A percentile compares a stretch with the other conserved stretches of the same genome.
Evolutionary conservation across 2,888 invertebrate species (phyloP).

Genomic region (Stegana nigrithorax): DNA sequence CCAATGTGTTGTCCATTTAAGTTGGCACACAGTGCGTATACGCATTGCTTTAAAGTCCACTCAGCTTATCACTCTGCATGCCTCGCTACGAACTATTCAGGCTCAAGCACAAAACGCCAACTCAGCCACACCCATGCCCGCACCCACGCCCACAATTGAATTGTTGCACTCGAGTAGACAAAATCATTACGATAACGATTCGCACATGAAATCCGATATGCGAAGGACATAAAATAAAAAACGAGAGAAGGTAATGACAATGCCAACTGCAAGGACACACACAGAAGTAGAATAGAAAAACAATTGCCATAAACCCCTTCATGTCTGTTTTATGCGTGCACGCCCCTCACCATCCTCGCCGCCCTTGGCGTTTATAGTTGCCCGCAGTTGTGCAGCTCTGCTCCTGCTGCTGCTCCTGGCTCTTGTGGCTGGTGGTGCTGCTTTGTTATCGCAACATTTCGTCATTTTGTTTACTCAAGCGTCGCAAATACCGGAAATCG

Average conservation of each 20-base stretch:
- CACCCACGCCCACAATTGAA: no score
- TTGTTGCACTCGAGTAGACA: not conserved
- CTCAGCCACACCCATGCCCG: no score
- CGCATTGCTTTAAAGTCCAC: no score
- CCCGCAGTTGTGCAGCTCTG: no score
- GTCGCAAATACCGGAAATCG: constrained; percentile 65
- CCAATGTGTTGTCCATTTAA: no score
- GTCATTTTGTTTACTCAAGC: constrained; percentile 62
- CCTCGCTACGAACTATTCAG: no score
- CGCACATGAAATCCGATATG: not conserved
- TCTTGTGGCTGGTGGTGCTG: not conserved
- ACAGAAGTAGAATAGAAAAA: not conserved
- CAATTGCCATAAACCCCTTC: not conserved
- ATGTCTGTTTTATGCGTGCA: constrained; percentile 11
- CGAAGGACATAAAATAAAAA: no score
- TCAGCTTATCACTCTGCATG: no score
- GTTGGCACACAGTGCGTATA: not conserved
- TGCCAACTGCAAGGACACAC: not conserved
- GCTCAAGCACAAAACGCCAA: no score
- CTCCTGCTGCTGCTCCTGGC: not conserved
- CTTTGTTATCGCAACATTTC: constrained; percentile 31
- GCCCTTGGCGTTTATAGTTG: no score
- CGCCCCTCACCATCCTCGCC: not conserved
- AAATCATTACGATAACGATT: not conserved
- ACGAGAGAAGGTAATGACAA: not conserved